phyloP scores from a whole-genome alignment of 2,797 vertebrate species.

The Botia almorhae region DNA sequence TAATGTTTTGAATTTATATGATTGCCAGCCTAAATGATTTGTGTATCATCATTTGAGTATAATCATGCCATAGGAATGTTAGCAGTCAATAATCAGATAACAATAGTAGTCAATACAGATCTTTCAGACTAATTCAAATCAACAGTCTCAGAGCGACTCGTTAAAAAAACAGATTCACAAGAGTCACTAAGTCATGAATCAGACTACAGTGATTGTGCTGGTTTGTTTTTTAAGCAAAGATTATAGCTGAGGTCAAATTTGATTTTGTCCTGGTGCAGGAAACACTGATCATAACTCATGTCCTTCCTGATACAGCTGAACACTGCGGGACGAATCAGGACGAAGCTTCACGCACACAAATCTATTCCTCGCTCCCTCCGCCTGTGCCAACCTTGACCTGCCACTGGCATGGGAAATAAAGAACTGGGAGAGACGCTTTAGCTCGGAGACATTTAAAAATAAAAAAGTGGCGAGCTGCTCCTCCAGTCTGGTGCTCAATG shows the following conservation, averaged over 20 bases:
- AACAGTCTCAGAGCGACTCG: too few species aligned
- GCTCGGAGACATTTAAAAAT: slow-evolving; percentile 52
- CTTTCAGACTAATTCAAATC: too few species aligned
- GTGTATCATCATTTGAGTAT: too few species aligned
- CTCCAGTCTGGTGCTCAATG: slow-evolving; percentile 46
- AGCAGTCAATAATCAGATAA: too few species aligned
- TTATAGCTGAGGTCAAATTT: not conserved
- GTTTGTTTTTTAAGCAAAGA: too few species aligned
- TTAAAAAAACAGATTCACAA: too few species aligned
- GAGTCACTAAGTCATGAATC: too few species aligned
- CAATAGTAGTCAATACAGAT: too few species aligned
- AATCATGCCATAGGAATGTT: too few species aligned
- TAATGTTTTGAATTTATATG: too few species aligned
- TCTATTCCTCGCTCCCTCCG: not conserved
- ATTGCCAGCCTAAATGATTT: too few species aligned
- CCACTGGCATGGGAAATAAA: slow-evolving; percentile 36
- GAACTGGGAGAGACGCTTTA: slow-evolving; percentile 26
- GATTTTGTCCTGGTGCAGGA: not conserved
- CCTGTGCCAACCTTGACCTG: slow-evolving; percentile 53
- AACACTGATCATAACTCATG: not conserved
- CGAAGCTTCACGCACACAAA: not conserved
- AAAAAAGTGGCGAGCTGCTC: slow-evolving; percentile 51
- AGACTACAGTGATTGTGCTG: too few species aligned
- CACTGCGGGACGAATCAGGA: slow-evolving; percentile 26
- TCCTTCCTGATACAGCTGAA: not conserved